A percentile compares a stretch with the other conserved stretches of the same genome.
Conservation (phyloP, 2,888 invertebrate species). For the Maniola hyperantus region DNA sequence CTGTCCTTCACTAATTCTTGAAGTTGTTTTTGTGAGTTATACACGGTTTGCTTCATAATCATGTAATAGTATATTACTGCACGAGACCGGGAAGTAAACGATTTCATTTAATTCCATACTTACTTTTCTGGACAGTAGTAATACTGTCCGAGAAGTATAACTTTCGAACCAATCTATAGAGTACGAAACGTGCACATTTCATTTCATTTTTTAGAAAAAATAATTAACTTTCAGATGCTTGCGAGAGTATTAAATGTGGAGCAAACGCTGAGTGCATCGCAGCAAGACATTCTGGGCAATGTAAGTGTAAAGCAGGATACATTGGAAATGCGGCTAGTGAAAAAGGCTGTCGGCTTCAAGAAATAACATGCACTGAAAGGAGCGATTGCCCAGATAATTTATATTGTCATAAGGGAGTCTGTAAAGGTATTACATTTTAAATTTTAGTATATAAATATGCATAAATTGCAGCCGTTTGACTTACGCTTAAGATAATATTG, state of each 20-base stretch:
- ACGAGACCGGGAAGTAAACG: too few relatives aligned
- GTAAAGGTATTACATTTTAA: slow-evolving; percentile 84
- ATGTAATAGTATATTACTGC: too few relatives aligned
- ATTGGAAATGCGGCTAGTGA: slow-evolving; percentile 89
- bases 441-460: slow-evolving; percentile 9
- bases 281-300: slow-evolving; percentile 88
- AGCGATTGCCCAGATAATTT: slow-evolving; percentile 89
- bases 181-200: too few relatives aligned
- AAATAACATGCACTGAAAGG: slow-evolving; percentile 87
- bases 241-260: slow-evolving; percentile 90
- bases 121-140: too few relatives aligned
- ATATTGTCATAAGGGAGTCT: slow-evolving; percentile 91
- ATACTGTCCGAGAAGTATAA: too few relatives aligned
- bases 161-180: too few relatives aligned
- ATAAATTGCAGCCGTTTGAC: not conserved
- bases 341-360: slow-evolving; percentile 89
- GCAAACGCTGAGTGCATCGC: slow-evolving; percentile 92
- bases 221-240: slow-evolving; percentile 83
- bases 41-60: too few relatives aligned
- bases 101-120: too few relatives aligned
- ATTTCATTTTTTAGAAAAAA: too few relatives aligned
- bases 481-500: slow-evolving; percentile 1
- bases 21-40: too few relatives aligned
- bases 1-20: too few relatives aligned
- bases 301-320: slow-evolving; percentile 90